Evolutionary conservation across 2,888 invertebrate genomes (phyloP).

Genomic region (Caenorhabditis sp.): DNA sequence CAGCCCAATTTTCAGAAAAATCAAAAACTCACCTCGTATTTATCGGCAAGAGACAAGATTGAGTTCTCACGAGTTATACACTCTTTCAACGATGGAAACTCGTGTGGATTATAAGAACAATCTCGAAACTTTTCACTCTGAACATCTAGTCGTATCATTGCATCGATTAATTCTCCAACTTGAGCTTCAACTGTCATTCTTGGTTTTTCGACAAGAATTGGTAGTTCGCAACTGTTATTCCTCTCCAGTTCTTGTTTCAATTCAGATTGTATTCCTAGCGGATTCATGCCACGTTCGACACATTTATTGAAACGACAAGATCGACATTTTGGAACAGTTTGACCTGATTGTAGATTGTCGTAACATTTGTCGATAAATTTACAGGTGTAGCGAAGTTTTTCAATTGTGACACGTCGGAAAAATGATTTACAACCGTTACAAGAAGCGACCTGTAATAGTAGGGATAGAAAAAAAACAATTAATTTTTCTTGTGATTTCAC

Average conservation of each 20-base stretch:
- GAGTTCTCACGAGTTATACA: neutral
- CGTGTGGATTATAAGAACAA: neutral
- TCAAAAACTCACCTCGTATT: neutral
- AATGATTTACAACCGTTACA: slow-evolving; percentile 25
- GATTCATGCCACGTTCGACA: slow-evolving; percentile 15
- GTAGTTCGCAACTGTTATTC: neutral
- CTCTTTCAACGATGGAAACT: neutral
- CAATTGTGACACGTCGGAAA: slow-evolving; percentile 24
- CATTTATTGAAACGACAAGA: slow-evolving; percentile 24
- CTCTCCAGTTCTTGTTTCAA: neutral
- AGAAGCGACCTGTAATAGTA: slow-evolving; percentile 5
- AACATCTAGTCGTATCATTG: neutral
- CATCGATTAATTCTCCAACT: neutral
- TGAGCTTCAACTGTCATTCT: neutral
- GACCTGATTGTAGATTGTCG: slow-evolving; percentile 15
- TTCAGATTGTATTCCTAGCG: neutral
- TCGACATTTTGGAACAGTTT: slow-evolving; percentile 14
- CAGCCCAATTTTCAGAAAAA: neutral
- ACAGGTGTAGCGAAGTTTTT: slow-evolving; percentile 22
- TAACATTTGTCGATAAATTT: slow-evolving; percentile 4
- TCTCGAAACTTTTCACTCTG: neutral
- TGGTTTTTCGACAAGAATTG: neutral
- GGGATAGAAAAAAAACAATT: too few species aligned
- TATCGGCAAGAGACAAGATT: neutral
- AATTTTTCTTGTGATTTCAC: too few species aligned